Base-by-base conservation (phyloP, 2,888 invertebrate species). In the Spilosoma lubricipeda region DNA sequence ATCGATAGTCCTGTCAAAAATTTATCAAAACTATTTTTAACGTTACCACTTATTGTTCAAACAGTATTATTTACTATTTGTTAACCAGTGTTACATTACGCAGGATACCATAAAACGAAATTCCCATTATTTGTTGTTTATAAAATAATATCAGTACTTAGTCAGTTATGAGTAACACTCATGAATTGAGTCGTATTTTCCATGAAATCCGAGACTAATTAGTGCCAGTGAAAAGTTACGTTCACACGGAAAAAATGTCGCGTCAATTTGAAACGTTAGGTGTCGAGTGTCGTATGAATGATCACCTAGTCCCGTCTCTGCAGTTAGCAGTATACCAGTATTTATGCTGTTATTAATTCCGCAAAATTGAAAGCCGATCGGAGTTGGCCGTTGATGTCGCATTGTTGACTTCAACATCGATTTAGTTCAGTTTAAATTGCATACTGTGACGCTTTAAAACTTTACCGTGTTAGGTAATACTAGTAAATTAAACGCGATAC, bases 331-430 rank as follows among this genome's bases (percentile, higher is more conserved):
- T 81, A 80, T 80, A 77, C 79, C 76, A 85, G 84, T 83, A 89
- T 89, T 89, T 87, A 86, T 88, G 88, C 88, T 89, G 91, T 90
- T 91, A 92, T 92, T 92, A 92, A 92, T 92, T 92, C 90, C 85
- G 88, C 89, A 89, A 86, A 92, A 93, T 91, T 92, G 92, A 91
- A 93, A 92, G 90, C 89, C 87, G 90, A 92, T 87, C 88, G 87
- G 85, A 82, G 83, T 83, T 81, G 80, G 78, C 83, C 80, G 86
- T 82, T 83, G 82, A 85, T 80, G 84, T 85, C 81, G 81, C 78
- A 80, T 82, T 85, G 85, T 85, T 85, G 81, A 85, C 78, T 85
- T 77, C 77, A 72, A 72, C 79, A 80, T 75, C 85, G 81, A 85
- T 87, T 87, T 83, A 84, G 85, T 81, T 78, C 83, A 80, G 82